Evolutionary conservation across 2,797 vertebrate genomes (phyloP), one percentile per base, ranked within the genome.

Genomic region (Cirrhinus mrigala): DNA sequence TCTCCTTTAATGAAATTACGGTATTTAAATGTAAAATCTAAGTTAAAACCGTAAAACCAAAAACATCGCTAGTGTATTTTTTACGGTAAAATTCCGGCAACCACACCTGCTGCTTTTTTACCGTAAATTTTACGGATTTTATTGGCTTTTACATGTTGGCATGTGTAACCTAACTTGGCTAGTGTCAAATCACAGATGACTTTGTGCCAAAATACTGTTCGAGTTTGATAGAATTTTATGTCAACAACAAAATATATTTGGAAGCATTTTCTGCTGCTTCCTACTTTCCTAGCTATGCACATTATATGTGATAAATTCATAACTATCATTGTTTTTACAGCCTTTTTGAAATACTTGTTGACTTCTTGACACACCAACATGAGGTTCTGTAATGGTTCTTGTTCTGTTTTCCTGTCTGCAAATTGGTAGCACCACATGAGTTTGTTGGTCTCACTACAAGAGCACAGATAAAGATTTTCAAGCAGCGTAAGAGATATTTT

Each of bases 261-360:
- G 15, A 70, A 14, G 11, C 2, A 44, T 70, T 71, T 46, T 71
- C 22, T 9, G 44, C 12, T 48, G 7, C 14, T 9, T 29, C 27
- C 9, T 50, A 24, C 46, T 74, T 16, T 73, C 12, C 22, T 46
- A 24, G 24, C 2, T 48, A 27, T 73, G 46, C 46, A 29, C 71
- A 29, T 73, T n/a, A n/a, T 73, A 73, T 73, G 14, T 48, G 44
- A 14, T 27, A 4, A 73, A 48, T 73, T 48, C 15, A 50, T 46
- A 50, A 50, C 50, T 73, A 48, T 50, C 1, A 50, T 18, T 52
- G n/a, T 27, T 73, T 68, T 50, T 27, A 60, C 22, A 60, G 58
- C 22, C n/a, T n/a, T 66, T 85, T 52, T 56, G 0, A 86, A 40
- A 76, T 50, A 37, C 33, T 40, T 73, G 16, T 15, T 60, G 70